A percentile compares a stretch with the other conserved stretches of the same genome.
Conservation (phyloP, 1,140 invertebrate genomes). For the Cephus cinctus region DNA sequence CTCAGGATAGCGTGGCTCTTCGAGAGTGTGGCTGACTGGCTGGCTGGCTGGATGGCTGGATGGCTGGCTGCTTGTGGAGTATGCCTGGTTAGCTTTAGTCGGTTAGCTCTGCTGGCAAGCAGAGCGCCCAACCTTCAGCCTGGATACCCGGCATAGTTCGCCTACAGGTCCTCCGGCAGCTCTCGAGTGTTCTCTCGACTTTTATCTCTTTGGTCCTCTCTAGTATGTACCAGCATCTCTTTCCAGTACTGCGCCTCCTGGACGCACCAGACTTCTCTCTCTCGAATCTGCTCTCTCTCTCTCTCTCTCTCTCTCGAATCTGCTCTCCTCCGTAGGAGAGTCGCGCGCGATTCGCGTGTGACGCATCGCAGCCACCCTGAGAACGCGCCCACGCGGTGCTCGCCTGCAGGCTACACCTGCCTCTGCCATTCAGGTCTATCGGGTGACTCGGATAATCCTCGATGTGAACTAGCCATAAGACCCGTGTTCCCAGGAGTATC, state of each 20-base stretch:
- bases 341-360: slow-evolving; percentile 39
- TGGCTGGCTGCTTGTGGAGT: background rate
- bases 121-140: slow-evolving; percentile 45
- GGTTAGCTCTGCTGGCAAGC: slow-evolving; percentile 39
- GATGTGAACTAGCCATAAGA: too few species aligned
- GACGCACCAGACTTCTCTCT: too few species aligned
- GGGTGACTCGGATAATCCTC: slow-evolving; percentile 26
- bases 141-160: slow-evolving; percentile 51
- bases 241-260: too few species aligned
- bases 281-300: slow-evolving; percentile 16
- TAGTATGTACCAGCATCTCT: too few species aligned
- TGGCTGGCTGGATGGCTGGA: too few species aligned
- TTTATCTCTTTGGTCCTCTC: slow-evolving; percentile 11
- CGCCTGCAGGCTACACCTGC: slow-evolving; percentile 47
- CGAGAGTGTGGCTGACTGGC: too few species aligned
- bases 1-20: slow-evolving; percentile 43
- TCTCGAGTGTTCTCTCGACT: slow-evolving; percentile 10
- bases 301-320: slow-evolving; percentile 12
- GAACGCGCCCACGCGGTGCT: slow-evolving; percentile 47
- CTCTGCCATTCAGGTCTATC: slow-evolving; percentile 19
- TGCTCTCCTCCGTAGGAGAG: slow-evolving; percentile 1
- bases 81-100: slow-evolving; percentile 27
- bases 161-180: slow-evolving; percentile 41
- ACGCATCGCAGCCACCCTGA: slow-evolving; percentile 50
- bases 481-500: too few species aligned